These are phyloP conservation scores for Mesoligia furuncula DNA, from an alignment of 2,888 invertebrate species.

Conservation along the genomic window DNA sequence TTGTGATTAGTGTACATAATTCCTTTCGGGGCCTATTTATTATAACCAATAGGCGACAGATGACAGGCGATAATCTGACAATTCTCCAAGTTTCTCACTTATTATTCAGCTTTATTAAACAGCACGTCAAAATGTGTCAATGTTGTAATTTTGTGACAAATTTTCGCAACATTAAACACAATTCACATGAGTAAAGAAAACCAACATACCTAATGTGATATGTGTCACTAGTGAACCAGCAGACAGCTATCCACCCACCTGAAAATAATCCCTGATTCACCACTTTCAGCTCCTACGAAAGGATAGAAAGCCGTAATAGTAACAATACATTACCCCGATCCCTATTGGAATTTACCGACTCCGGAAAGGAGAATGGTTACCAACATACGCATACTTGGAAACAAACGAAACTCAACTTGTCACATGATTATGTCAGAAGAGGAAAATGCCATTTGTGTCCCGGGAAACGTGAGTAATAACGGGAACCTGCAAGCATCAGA, in stretches of 20 bases:
- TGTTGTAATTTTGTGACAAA: background rate
- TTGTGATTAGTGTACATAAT: background rate
- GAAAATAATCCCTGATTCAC: conserved; percentile 49
- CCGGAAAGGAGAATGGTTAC: conserved; percentile 24
- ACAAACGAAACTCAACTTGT: conserved; percentile 51
- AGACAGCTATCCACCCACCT: background rate
- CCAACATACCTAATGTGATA: background rate
- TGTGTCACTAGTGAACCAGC: conserved; percentile 13
- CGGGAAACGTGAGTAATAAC: conserved; percentile 64
- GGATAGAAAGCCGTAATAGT: conserved; percentile 29
- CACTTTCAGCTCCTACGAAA: conserved; percentile 13
- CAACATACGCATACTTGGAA: conserved; percentile 19
- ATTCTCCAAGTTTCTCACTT: background rate
- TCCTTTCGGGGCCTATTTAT: background rate
- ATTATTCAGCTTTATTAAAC: background rate
- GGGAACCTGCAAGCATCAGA: conserved; percentile 39
- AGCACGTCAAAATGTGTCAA: background rate
- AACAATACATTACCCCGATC: conserved; percentile 39
- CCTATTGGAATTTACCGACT: conserved; percentile 42
- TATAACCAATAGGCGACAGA: background rate
- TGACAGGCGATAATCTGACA: background rate
- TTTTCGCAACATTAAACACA: background rate
- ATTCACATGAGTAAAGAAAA: background rate
- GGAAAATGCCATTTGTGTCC: conserved; percentile 65
- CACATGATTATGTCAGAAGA: conserved; percentile 63